These are phyloP conservation scores for Lagocephalus sceleratus DNA, from an alignment of 2,797 vertebrate species.

Conservation along the genomic window DNA sequence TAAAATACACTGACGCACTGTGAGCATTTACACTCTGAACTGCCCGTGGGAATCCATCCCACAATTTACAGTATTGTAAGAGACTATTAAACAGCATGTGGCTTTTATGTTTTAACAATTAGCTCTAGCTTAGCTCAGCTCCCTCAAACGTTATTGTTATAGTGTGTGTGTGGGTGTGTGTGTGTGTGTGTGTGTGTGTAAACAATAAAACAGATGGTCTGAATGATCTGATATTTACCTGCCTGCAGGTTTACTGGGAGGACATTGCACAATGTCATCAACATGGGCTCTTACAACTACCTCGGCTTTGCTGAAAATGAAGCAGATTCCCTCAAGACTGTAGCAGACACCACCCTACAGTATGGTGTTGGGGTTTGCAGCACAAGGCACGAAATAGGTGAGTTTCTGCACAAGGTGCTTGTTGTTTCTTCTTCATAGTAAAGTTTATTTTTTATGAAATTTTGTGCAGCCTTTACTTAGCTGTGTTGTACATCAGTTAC, in stretches of 20 bases:
- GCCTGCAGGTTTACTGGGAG: slow-evolving; percentile 85
- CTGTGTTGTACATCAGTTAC: too few relatives aligned
- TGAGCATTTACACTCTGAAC: too few relatives aligned
- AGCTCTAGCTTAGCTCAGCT: slow-evolving; percentile 2
- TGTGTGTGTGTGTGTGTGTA: background rate
- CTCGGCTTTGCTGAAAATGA: slow-evolving; percentile 89
- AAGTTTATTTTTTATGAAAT: too few relatives aligned
- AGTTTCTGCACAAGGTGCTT: slow-evolving; percentile 16
- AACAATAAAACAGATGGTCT: background rate
- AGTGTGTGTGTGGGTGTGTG: background rate
- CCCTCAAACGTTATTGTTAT: background rate
- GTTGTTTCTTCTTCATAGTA: background rate
- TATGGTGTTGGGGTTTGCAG: slow-evolving; percentile 88
- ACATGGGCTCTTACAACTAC: slow-evolving; percentile 98
- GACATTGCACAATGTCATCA: slow-evolving; percentile 86
- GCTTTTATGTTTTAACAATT: slow-evolving; percentile 4
- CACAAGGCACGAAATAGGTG: slow-evolving; percentile 92
- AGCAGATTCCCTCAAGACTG: slow-evolving; percentile 82
- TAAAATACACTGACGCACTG: slow-evolving; percentile 12
- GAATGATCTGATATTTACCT: slow-evolving; percentile 28
- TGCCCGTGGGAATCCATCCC: slow-evolving; percentile 3
- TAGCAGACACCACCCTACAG: slow-evolving; percentile 72
- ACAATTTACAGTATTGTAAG: slow-evolving; percentile 2
- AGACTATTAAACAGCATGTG: slow-evolving; percentile 8
- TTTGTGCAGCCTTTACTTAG: too few relatives aligned